phyloP scores from a whole-genome alignment of 2,888 invertebrate species.

The Heteropelma amictum region DNA sequence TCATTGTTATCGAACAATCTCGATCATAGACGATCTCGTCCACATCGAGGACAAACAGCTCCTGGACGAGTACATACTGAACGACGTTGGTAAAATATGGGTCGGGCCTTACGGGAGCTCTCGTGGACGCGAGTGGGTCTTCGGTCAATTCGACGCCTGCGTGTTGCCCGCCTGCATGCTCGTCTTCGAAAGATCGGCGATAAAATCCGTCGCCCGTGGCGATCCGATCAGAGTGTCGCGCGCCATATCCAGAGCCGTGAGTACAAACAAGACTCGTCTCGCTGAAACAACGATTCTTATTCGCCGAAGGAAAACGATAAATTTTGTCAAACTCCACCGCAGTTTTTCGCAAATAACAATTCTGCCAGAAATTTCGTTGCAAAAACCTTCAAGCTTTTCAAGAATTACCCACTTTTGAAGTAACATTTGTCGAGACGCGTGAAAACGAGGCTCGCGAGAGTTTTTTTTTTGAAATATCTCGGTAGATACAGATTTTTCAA shows the following conservation, averaged over 20 bases:
- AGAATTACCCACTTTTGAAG: too few species aligned
- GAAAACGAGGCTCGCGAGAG: too few species aligned
- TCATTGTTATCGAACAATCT: background rate
- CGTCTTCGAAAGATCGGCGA: constrained; percentile 84
- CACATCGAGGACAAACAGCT: constrained; percentile 85
- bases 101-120: constrained; percentile 86
- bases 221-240: constrained; percentile 86
- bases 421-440: too few species aligned
- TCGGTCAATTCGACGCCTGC: constrained; percentile 88
- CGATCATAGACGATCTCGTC: constrained; percentile 84
- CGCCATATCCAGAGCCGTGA: constrained; percentile 85
- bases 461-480: too few species aligned
- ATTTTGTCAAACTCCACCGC: too few species aligned
- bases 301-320: background rate
- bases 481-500: too few species aligned
- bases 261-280: constrained; percentile 37
- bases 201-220: constrained; percentile 79
- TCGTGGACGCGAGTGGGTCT: constrained; percentile 90
- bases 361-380: too few species aligned
- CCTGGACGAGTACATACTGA: constrained; percentile 88
- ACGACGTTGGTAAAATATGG: constrained; percentile 93
- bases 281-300: background rate
- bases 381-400: too few species aligned
- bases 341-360: background rate
- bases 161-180: constrained; percentile 86